Percentiles rank a stretch among this genome's conserved stretches.
Evolutionary conservation across 2,797 vertebrate genomes (phyloP).

Genomic region (Poecilia velifera): DNA sequence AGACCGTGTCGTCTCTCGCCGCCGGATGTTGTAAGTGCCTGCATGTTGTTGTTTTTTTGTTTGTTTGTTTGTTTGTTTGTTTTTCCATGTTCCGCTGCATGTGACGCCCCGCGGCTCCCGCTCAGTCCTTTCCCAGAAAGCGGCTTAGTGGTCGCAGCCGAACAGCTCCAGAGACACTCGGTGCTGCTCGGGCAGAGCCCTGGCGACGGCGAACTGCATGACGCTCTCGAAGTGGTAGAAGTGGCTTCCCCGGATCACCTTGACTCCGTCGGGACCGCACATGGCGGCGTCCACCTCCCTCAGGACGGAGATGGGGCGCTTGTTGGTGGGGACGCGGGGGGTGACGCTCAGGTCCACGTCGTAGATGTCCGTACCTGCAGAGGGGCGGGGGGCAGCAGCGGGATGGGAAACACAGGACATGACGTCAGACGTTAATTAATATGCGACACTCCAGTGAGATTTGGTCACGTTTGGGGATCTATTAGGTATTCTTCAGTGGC

Average conservation of each 20-base stretch:
- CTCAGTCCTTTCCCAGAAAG: slow-evolving; percentile 8
- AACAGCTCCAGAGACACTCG: slow-evolving; percentile 65
- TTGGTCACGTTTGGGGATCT: neutral
- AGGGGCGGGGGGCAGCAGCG: neutral
- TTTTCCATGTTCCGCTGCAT: slow-evolving; percentile 11
- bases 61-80: too few relatives aligned
- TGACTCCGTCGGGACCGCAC: slow-evolving; percentile 62
- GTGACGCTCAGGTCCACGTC: slow-evolving; percentile 63
- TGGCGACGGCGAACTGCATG: neutral
- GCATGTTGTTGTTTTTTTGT: slow-evolving; percentile 13
- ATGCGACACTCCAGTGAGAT: neutral
- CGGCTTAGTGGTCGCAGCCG: slow-evolving; percentile 72
- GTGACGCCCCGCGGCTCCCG: neutral
- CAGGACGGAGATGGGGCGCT: slow-evolving; percentile 20
- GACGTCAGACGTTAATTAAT: neutral
- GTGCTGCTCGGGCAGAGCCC: slow-evolving; percentile 36
- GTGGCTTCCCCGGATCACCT: slow-evolving; percentile 63
- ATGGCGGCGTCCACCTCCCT: slow-evolving; percentile 63
- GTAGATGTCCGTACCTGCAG: slow-evolving; percentile 57
- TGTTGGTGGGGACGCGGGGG: slow-evolving; percentile 30
- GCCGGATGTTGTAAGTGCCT: slow-evolving; percentile 13
- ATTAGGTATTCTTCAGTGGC: neutral
- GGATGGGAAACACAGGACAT: neutral
- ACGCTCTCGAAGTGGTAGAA: slow-evolving; percentile 56
- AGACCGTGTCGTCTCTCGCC: neutral